Evolutionary conservation across 2,888 invertebrate genomes (phyloP).

Genomic region (Branchinecta sandiegonensis): DNA sequence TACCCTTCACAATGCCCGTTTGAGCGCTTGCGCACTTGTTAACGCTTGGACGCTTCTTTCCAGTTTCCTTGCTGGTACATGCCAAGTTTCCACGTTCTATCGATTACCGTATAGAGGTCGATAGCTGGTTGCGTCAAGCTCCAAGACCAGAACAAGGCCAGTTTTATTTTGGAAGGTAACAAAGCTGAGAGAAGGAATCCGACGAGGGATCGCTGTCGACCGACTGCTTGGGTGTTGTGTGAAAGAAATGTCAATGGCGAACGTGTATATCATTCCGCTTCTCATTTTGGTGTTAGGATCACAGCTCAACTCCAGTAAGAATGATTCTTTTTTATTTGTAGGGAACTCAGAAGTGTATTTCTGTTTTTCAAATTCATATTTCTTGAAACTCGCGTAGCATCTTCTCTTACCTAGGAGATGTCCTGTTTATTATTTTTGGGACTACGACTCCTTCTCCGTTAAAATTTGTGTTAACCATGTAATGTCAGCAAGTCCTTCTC

Average conservation of each 20-base stretch:
- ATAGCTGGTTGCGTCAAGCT: constrained; percentile 2
- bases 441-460: no score
- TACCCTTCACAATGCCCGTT: no score
- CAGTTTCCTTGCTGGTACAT: neutral
- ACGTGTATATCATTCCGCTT: neutral
- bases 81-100: neutral
- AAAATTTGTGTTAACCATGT: no score
- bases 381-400: no score
- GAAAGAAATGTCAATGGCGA: neutral
- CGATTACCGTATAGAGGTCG: neutral
- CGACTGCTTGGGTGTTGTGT: constrained; percentile 2
- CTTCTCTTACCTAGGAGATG: no score
- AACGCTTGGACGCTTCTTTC: no score
- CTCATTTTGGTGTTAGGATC: neutral
- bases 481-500: no score
- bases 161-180: constrained; percentile 2
- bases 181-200: neutral
- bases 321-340: neutral
- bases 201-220: neutral
- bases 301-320: neutral
- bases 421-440: no score
- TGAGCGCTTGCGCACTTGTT: no score
- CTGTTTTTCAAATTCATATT: neutral
- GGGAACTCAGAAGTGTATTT: neutral
- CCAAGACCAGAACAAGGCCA: constrained; percentile 1